These are phyloP conservation scores for Ornithoptera alexandrae DNA, from an alignment of 2,888 invertebrate genomes.

Conservation along the genomic window DNA sequence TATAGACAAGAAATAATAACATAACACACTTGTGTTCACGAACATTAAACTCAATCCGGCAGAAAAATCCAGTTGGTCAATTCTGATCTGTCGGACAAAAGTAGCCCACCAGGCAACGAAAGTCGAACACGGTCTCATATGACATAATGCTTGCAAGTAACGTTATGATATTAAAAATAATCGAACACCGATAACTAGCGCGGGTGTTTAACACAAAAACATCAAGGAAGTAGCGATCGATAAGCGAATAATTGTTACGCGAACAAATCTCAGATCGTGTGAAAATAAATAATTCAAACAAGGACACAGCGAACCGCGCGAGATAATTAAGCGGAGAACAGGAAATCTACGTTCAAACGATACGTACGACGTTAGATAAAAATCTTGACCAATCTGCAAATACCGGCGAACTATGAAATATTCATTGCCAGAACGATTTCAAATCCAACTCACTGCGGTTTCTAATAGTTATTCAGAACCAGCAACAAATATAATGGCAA, in stretches of 20 bases:
- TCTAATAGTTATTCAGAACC: constrained; percentile 9
- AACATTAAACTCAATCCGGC: not conserved
- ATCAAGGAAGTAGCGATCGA: constrained; percentile 25
- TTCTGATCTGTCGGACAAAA: constrained; percentile 41
- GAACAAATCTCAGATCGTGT: constrained; percentile 26
- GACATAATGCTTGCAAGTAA: constrained; percentile 38
- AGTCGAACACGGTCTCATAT: constrained; percentile 41
- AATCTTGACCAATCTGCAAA: constrained; percentile 23
- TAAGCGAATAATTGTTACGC: constrained; percentile 27
- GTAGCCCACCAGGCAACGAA: constrained; percentile 41
- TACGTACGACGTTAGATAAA: constrained; percentile 21
- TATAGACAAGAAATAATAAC: not conserved
- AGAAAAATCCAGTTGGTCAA: constrained; percentile 36
- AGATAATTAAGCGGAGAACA: constrained; percentile 25
- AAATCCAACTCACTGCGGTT: constrained; percentile 12
- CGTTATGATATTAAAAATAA: constrained; percentile 20
- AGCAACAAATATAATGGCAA: not conserved
- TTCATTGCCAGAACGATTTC: constrained; percentile 15
- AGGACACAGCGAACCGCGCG: constrained; percentile 22
- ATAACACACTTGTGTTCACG: not conserved
- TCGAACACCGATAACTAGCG: constrained; percentile 6
- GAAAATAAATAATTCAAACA: constrained; percentile 27
- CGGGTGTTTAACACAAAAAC: constrained; percentile 13
- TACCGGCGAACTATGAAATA: constrained; percentile 19
- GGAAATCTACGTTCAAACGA: constrained; percentile 23